These are phyloP conservation scores for Heteractis magnifica DNA, from an alignment of 92 coral and sea anemone genomes.

Conservation along the genomic window DNA sequence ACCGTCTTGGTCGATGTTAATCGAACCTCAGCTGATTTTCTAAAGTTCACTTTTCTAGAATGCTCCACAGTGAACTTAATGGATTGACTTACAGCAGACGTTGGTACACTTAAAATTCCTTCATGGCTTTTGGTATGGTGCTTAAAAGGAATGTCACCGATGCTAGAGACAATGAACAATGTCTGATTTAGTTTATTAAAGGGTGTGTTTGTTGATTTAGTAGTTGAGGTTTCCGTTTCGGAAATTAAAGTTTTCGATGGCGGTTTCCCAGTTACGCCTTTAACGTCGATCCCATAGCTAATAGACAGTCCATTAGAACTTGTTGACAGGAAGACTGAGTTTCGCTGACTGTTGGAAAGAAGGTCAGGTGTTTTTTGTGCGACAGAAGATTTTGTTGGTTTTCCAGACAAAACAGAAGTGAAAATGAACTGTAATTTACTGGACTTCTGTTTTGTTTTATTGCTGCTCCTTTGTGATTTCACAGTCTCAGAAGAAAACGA, in stretches of 20 bases:
- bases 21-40: not conserved
- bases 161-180: not conserved
- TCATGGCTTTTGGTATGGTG: not conserved
- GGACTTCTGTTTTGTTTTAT: not conserved
- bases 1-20: not conserved
- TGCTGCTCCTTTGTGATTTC: not conserved
- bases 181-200: not conserved
- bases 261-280: not conserved
- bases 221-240: slow-evolving; percentile 6
- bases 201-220: not conserved
- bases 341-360: not conserved
- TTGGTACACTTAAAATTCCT: not conserved
- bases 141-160: not conserved
- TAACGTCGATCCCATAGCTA: not conserved
- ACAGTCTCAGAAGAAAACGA: not conserved
- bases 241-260: not conserved
- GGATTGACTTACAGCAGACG: not conserved
- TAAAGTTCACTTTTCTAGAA: slow-evolving; percentile 1
- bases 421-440: not conserved
- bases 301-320: not conserved
- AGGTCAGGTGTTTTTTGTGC: not conserved
- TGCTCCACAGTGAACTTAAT: not conserved
- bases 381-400: not conserved
- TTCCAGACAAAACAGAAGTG: not conserved
- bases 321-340: not conserved